Conservation (phyloP, 1,140 invertebrate species). For the Leguminivora glycinivorella region DNA sequence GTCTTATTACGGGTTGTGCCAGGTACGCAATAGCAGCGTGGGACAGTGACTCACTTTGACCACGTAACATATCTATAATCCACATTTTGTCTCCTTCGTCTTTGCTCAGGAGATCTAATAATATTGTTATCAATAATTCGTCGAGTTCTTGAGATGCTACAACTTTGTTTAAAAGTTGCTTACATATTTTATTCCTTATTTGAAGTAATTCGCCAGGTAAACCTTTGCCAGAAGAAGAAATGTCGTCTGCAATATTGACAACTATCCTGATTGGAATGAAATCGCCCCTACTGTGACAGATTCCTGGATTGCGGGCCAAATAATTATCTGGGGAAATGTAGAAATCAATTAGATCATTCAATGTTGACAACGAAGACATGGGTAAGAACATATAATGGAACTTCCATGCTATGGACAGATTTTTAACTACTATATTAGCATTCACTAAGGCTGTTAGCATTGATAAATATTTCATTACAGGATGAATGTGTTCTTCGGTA, state of each 20-base stretch:
- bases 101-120: slow-evolving; percentile 54
- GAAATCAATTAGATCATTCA: slow-evolving; percentile 65
- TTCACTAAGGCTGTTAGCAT: slow-evolving; percentile 61
- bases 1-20: slow-evolving; percentile 50
- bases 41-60: slow-evolving; percentile 57
- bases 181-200: slow-evolving; percentile 44
- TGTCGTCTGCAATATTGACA: slow-evolving; percentile 37
- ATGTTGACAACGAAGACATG: slow-evolving; percentile 57
- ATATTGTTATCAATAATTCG: slow-evolving; percentile 56
- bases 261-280: slow-evolving; percentile 59
- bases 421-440: slow-evolving; percentile 58
- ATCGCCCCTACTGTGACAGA: slow-evolving; percentile 48
- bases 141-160: slow-evolving; percentile 59
- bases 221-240: slow-evolving; percentile 1
- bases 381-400: slow-evolving; percentile 71
- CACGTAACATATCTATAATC: slow-evolving; percentile 57
- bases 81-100: slow-evolving; percentile 48
- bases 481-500: slow-evolving; percentile 62
- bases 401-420: slow-evolving; percentile 66
- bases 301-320: slow-evolving; percentile 34
- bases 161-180: slow-evolving; percentile 57
- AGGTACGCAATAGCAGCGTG: slow-evolving; percentile 53
- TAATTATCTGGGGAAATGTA: slow-evolving; percentile 40
- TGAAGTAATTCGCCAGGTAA: slow-evolving; percentile 37
- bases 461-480: slow-evolving; percentile 52